Conservation (phyloP, 2,797 vertebrate genomes). For the Heterohyrax brucei region DNA sequence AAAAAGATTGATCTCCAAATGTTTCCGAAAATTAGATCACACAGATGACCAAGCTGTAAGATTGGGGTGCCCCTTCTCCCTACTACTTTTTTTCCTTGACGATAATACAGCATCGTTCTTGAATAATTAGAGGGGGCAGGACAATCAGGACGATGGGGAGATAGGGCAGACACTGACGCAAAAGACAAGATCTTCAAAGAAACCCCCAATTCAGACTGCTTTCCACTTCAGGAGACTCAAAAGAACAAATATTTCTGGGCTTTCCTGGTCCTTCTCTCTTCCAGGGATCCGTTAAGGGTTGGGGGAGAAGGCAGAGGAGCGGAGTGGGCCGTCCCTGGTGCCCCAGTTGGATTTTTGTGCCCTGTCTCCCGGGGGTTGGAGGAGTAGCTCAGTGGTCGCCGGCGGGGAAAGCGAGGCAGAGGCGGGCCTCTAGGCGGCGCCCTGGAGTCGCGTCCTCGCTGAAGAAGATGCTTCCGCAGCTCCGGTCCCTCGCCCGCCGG, state of each 20-base stretch:
- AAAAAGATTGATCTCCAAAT: not conserved
- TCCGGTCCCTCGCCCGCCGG: conserved; percentile 35
- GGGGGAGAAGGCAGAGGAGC: conserved; percentile 49
- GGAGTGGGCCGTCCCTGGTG: conserved; percentile 61
- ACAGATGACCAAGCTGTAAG: not conserved
- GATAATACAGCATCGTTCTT: not conserved
- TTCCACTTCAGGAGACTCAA: not conserved
- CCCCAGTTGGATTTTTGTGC: conserved; percentile 5
- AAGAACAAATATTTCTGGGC: conserved; percentile 52
- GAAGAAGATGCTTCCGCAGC: conserved; percentile 78
- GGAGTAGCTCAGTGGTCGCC: conserved; percentile 81
- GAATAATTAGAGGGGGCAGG: not conserved
- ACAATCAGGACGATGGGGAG: not conserved
- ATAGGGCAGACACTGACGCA: not conserved
- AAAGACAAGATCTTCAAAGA: conserved; percentile 45
- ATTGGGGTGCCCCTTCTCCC: not conserved
- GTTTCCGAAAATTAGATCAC: conserved; percentile 33
- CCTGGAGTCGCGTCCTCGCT: conserved; percentile 86
- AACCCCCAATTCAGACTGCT: not conserved
- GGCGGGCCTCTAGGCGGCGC: conserved; percentile 93
- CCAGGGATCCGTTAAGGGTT: not conserved
- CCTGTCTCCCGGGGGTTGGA: conserved; percentile 83
- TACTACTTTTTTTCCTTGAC: not conserved
- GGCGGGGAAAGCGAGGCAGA: conserved; percentile 72
- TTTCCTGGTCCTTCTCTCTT: not conserved